Evolutionary conservation across 2,888 invertebrate species (phyloP).

Genomic region (Macrophya annulata): DNA sequence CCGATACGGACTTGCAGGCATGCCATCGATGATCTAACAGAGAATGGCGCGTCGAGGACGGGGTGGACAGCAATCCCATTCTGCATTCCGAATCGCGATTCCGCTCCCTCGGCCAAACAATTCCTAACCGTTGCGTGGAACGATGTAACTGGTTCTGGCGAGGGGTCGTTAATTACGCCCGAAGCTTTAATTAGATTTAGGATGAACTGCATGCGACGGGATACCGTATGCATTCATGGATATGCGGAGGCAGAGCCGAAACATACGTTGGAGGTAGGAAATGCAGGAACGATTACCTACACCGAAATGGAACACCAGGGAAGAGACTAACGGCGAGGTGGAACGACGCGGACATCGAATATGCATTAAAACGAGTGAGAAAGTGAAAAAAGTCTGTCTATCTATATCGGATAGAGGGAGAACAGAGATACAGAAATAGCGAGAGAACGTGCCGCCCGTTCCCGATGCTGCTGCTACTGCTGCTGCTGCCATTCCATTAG

Average conservation of each 20-base stretch:
- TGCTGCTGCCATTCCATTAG: not conserved
- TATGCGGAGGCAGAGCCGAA: not conserved
- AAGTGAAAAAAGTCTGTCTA: slow-evolving; percentile 33
- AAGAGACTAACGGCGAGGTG: not conserved
- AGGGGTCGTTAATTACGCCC: not conserved
- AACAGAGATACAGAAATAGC: slow-evolving; percentile 55
- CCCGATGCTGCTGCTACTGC: slow-evolving; percentile 50
- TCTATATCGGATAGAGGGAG: slow-evolving; percentile 37
- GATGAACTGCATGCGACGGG: slow-evolving; percentile 1
- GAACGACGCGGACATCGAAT: slow-evolving; percentile 65
- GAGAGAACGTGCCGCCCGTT: slow-evolving; percentile 58
- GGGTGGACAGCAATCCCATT: not conserved
- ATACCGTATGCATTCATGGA: not conserved
- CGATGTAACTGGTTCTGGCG: not conserved
- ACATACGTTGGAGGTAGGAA: not conserved
- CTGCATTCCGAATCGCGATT: not conserved
- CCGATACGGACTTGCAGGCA: not conserved
- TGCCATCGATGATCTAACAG: not conserved
- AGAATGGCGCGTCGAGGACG: not conserved
- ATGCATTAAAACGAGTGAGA: slow-evolving; percentile 70
- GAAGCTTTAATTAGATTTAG: slow-evolving; percentile 42
- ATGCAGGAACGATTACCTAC: slow-evolving; percentile 27
- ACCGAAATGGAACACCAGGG: slow-evolving; percentile 33
- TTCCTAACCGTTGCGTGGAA: not conserved
- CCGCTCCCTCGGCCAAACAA: not conserved